Evolutionary conservation across 2,113 vertebrate genomes (phyloP), one percentile per base, ranked within the genome.

Genomic region (Labrus mixtus): DNA sequence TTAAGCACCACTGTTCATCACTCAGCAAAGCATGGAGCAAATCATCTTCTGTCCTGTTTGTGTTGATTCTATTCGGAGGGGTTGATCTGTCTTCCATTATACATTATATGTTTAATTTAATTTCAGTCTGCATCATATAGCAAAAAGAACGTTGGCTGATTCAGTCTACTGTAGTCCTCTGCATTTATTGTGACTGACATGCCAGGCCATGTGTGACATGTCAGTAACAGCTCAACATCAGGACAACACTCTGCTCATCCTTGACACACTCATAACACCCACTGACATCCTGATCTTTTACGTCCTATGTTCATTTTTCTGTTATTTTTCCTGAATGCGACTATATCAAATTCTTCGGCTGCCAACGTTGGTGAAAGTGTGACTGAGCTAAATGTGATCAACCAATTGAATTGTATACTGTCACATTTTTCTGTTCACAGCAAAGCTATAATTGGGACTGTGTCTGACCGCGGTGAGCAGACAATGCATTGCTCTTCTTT

Each of bases 361-460:
- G 43, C 25, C 19, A 17, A 2, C 20, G 25, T 43, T 22, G 36
- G 62, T 6, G 15, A 15, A 48, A 48, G 46, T 17, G 15, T 48
- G 46, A 17, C 46, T 48, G 46, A 48, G 46, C 55, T 55, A 74
- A 68, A 73, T 45, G 22, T 55, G 64, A 73, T 79, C 59, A 85
- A 58, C 36, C 33, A 43, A 54, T 2, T 67, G 20, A 45, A 41
- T 46, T 59, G 51, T 43, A 3, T 36, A 73, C 19, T 59, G 29
- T 22, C 55, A 45, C 6, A 11, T 80, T 55, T 58, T 8, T 63
- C 51, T 39, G 20, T 71, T 45, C 50, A 63, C 17, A 66, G 10
- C 39, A 53, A 16, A 56, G 53, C 20, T 48, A 73, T 59, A 65
- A 77, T 64, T 46, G 33, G 25, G n/a, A 62, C 46, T 39, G 12